A percentile compares a stretch with the other conserved stretches of the same genome.
phyloP scores from a whole-genome alignment of 30 jellyfish, hydroid and myxozoan species.

The Nemopilema nomurai region DNA sequence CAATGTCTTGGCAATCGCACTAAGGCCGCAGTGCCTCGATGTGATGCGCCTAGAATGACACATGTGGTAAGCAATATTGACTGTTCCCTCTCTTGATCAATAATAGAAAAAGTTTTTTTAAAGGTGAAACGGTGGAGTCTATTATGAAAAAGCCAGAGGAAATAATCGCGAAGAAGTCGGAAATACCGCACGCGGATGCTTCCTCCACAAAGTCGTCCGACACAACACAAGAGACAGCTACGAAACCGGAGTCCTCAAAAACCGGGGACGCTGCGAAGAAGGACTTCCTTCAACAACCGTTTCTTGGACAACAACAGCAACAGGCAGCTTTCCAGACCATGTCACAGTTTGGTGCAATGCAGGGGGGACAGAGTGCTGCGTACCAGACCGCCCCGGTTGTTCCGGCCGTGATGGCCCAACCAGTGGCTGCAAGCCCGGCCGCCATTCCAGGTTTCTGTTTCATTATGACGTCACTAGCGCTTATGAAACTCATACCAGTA shows the following conservation, averaged over 20 bases:
- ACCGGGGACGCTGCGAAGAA: constrained; percentile 46
- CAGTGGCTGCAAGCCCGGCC: constrained; percentile 23
- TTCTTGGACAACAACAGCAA: constrained; percentile 53
- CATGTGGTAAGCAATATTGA: too few species aligned
- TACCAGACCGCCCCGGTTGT: constrained; percentile 28
- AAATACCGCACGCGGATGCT: constrained; percentile 48
- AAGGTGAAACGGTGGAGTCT: constrained; percentile 67
- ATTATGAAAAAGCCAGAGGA: constrained; percentile 52
- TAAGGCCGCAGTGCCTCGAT: too few species aligned
- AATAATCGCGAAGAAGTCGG: constrained; percentile 51
- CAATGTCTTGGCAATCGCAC: too few species aligned
- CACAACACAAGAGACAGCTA: constrained; percentile 16
- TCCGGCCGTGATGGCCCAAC: constrained; percentile 30
- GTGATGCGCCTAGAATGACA: too few species aligned
- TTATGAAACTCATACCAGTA: background rate
- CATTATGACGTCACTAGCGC: background rate
- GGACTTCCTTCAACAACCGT: constrained; percentile 63
- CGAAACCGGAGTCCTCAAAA: constrained; percentile 15
- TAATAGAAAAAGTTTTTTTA: background rate
- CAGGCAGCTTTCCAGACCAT: constrained; percentile 67
- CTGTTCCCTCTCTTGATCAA: too few species aligned
- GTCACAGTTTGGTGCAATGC: constrained; percentile 60
- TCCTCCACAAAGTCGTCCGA: constrained; percentile 22
- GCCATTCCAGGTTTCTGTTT: constrained; percentile 29
- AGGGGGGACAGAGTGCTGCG: constrained; percentile 46